Evolutionary conservation across 1,140 invertebrate species (phyloP).

Genomic region (Habropoda laboriosa): DNA sequence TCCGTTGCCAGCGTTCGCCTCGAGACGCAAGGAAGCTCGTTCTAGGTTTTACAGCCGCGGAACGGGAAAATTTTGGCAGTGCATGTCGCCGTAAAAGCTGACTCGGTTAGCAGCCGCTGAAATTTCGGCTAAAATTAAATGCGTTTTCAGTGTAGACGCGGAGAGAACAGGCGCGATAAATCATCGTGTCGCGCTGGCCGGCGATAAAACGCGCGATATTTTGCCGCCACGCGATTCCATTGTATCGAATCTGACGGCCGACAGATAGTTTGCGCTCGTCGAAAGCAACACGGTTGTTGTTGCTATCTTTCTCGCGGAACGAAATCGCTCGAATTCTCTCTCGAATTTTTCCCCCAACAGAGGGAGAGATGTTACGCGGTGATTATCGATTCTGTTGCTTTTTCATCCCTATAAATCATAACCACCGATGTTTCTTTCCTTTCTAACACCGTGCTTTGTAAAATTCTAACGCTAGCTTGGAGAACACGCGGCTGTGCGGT

Average conservation of each 20-base stretch:
- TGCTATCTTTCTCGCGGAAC: no score
- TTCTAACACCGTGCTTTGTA: no score
- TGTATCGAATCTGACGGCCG: background rate
- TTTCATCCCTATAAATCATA: background rate
- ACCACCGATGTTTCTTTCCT: no score
- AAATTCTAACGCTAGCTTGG: no score
- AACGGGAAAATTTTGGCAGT: background rate
- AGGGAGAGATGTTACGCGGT: no score
- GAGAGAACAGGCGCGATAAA: constrained; percentile 17
- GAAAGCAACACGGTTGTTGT: no score
- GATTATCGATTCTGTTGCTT: background rate
- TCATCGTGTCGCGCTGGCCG: background rate
- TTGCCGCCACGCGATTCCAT: background rate
- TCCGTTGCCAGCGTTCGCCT: no score
- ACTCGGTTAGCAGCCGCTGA: background rate
- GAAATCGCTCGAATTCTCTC: no score
- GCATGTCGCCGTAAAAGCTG: background rate
- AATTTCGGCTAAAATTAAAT: constrained; percentile 11
- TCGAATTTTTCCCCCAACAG: no score
- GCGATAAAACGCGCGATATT: constrained; percentile 22
- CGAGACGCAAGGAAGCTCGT: background rate
- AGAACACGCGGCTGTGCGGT: no score
- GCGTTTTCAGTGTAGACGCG: background rate
- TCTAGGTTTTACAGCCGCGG: background rate
- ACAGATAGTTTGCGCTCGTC: background rate